Base-by-base conservation (phyloP, 1,140 invertebrate genomes). In the Proctacanthus coquilletti region DNA sequence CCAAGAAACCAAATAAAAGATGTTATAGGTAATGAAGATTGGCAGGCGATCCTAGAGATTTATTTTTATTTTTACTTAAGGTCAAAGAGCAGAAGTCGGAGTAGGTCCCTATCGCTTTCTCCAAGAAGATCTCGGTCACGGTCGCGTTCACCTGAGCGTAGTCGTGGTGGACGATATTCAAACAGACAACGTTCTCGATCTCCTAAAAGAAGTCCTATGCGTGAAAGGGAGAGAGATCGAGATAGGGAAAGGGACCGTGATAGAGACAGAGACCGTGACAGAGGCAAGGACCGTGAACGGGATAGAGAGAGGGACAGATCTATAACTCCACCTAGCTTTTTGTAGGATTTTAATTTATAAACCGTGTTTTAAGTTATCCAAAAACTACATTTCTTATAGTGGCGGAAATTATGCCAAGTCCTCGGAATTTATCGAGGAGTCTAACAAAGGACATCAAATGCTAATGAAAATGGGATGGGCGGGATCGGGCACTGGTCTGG, bases 401-500 rank as follows among this genome's bases (percentile, higher is more conserved):
- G 51, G 48, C 14, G 42, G 66, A 54, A 43, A 63, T 61, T 27
- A 66, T 50, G 30, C 68, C 60, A 49, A 69, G 60, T 55, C 52
- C 6, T 62, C 66, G 40, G 72, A 77, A 47, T 68, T 70, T 37
- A 52, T 91, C 6, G 84, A 87, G 49, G 76, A 84, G 47, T 79
- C 74, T 19, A 97, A 96, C 62, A 95, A 94, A 61, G 92, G 93
- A 0, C 91, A 96, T 65, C 88, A 95, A 60, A 74, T 97, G 62
- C 64, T 96, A 20, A 84, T 78, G 55, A 92, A 92, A 65, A 96
- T 96, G 89, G 92, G 92, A 8, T 97, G 92, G 92, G 66, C 70
- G 42, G 71, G 71, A 29, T 69, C 74, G 39, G 82, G 83, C 21
- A 80, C 80, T 13, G 93, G 92, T 5, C 66, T 96, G 1, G 92